Evolutionary conservation across 64 coral and sea anemone genomes (phyloP), one percentile per base, ranked within the genome.

Genomic region (Stichodactyla helianthus): DNA sequence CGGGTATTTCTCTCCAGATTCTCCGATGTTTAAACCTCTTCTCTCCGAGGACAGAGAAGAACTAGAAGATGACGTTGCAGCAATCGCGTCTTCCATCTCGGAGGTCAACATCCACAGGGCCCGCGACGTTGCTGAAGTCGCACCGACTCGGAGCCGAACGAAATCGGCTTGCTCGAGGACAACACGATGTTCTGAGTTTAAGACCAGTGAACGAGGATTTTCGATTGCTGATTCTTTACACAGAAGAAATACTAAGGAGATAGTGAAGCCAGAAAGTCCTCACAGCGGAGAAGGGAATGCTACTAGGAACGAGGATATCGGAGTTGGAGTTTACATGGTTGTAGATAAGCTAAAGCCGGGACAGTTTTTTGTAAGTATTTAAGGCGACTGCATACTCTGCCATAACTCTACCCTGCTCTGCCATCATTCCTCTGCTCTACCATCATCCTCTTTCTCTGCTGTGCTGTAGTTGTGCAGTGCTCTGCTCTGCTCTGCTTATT

Each of bases 251-350:
- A n/a, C 62, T 65, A 65, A 65, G 22, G 62, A 65, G 5, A 65
- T 22, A 6, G 5, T 8, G 62, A 65, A 65, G 20, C 7, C 62
- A 22, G 62, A 6, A 0, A n/a, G 62, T 7, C 35, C 35, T 44
- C 35, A 3, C 35, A 44, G 5, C 5, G 2, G 62, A 65, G 22
- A 65, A 23, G 62, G 62, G 62, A n/a, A 23, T 74, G 11, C 22
- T 12, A 74, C 10, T 13, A 25, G 68, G 25, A 74, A 23, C 27
- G 68, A 82, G 54, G 82, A 86, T 59, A 61, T 87, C 53, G 94
- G 94, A 52, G 94, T 96, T 25, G 94, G 94, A 50, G 94, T 96
- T 16, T 96, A 88, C 27, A 96, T 96, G 94, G 87, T 82, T 59
- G 56, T 96, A 8, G 94, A 96, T 27, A 89, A 90, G 55, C 79